Evolutionary conservation across 2,888 invertebrate species (phyloP), one percentile per base, ranked within the genome.

Genomic region (Eudasyphora cyanicolor): DNA sequence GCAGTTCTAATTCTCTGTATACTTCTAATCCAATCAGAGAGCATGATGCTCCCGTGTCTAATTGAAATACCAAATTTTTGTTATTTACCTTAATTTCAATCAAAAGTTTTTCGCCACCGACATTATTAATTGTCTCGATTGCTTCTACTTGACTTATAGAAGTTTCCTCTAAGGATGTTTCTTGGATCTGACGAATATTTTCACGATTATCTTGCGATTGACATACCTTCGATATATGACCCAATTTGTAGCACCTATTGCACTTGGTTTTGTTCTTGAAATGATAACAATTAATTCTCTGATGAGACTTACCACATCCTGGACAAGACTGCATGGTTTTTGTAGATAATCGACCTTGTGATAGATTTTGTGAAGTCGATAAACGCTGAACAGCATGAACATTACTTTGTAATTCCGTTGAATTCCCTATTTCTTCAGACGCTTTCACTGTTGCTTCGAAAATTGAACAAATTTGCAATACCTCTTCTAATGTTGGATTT

Each of bases 181-280:
- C 14, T 5, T 32, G n/a, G 32, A 62, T n/a, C n/a, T 62, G 35
- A 38, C 21, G 54, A 54, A 21, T 29, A n/a, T n/a, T n/a, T n/a
- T n/a, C n/a, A n/a, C n/a, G n/a, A n/a, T n/a, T n/a, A n/a, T n/a
- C n/a, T n/a, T n/a, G 54, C 51, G 79, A 62, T 60, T 74, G 51
- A 51, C 76, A 84, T 19, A 85, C 85, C 12, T 54, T 64, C 51
- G 74, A 38, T 42, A 82, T 79, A 67, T 76, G 79, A 2, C 79
- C 77, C 27, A 54, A 4, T 24, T 79, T 69, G 19, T 12, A 79
- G 17, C 51, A 79, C 27, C 24, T 64, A 32, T 64, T 75, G 21
- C 32, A 73, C 19, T 42, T 67, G 14, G 49, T 76, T 76, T 76
- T 64, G 17, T 64, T 76, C 17, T 76, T 62, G n/a, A 42, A 64